These are phyloP conservation scores for Muntiacus reevesi DNA, from an alignment of 2,113 vertebrate genomes.

Conservation along the genomic window DNA sequence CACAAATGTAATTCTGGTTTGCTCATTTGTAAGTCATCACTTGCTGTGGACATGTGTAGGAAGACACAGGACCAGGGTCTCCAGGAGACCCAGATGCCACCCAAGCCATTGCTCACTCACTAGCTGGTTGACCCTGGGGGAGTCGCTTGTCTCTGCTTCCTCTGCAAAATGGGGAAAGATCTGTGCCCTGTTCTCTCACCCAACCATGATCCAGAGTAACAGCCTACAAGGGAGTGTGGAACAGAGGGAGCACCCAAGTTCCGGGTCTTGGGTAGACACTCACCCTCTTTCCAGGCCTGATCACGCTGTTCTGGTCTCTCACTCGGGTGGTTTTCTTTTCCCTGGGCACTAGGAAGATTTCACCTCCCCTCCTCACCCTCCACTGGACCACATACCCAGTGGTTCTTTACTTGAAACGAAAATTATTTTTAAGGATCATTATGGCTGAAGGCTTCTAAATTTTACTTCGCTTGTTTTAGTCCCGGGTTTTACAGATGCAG, in stretches of 20 bases:
- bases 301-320: neutral
- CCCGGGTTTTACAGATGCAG: neutral
- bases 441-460: neutral
- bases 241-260: too few relatives aligned
- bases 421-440: neutral
- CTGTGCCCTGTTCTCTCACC: neutral
- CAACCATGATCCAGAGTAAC: too few relatives aligned
- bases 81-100: neutral
- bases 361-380: neutral
- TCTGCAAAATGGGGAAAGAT: neutral
- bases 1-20: neutral
- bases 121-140: neutral
- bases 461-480: neutral
- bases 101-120: fast-evolving
- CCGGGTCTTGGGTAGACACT: fast-evolving
- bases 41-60: neutral
- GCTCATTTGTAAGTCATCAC: neutral
- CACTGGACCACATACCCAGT: neutral
- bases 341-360: neutral
- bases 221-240: neutral
- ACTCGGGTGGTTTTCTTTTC: neutral
- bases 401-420: neutral
- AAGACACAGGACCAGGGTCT: neutral
- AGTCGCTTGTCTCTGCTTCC: neutral
- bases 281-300: neutral